phyloP scores from a whole-genome alignment of 2,888 invertebrate species.

The Drosophila antonietae region DNA sequence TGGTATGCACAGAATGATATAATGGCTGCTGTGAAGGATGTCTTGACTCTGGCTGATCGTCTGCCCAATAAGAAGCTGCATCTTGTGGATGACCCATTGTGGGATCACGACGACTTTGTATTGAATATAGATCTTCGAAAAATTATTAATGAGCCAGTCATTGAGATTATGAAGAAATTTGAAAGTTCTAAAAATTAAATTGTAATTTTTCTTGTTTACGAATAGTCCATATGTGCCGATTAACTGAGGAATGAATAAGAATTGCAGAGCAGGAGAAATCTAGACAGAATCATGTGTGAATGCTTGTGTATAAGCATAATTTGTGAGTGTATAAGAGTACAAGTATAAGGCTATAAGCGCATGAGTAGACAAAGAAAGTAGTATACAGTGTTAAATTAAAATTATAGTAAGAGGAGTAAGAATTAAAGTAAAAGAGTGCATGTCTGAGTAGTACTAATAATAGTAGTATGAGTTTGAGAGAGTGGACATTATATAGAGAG shows the following conservation, averaged over 20 bases:
- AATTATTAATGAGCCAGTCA: conserved; percentile 68
- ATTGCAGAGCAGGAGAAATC: background rate
- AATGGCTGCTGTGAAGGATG: conserved; percentile 68
- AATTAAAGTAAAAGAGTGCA: background rate
- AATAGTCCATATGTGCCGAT: background rate
- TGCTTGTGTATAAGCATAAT: background rate
- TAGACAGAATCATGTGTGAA: background rate
- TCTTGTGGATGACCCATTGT: conserved; percentile 62
- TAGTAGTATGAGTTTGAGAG: too few species aligned
- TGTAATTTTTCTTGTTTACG: background rate
- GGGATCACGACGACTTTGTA: conserved; percentile 69
- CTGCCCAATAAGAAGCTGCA: conserved; percentile 65
- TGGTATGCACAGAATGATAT: conserved; percentile 74
- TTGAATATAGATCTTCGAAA: conserved; percentile 51
- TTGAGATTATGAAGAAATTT: conserved; percentile 57
- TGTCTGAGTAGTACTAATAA: too few species aligned
- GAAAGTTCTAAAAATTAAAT: conserved; percentile 36
- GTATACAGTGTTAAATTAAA: background rate
- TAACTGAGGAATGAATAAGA: background rate
- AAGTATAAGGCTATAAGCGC: background rate
- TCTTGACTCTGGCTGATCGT: conserved; percentile 48
- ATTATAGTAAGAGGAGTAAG: background rate
- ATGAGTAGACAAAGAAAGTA: background rate
- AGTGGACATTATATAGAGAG: background rate
- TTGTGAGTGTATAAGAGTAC: background rate